Conservation (phyloP, 1,140 invertebrate species). For the Cecropterus lyciades region DNA sequence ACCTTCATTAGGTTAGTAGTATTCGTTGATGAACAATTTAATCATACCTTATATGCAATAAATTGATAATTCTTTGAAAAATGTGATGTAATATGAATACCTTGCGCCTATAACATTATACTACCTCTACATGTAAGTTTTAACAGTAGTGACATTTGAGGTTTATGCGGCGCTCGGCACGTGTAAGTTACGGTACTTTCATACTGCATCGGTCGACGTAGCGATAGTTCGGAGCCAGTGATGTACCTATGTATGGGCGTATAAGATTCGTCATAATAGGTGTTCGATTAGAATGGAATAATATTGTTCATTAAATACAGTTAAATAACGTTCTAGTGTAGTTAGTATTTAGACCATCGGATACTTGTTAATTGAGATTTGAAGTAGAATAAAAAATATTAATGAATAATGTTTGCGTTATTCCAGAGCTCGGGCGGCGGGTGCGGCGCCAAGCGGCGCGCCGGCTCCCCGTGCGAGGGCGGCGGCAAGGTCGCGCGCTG, state of each 20-base stretch:
- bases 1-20: neutral
- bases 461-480: constrained; percentile 73
- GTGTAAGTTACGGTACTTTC: constrained; percentile 57
- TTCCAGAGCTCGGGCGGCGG: constrained; percentile 82
- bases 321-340: neutral
- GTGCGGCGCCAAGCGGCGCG: constrained; percentile 81
- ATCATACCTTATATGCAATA: neutral
- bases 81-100: neutral
- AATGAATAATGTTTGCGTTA: constrained; percentile 19
- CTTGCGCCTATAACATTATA: neutral
- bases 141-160: constrained; percentile 35
- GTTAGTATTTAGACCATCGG: neutral
- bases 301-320: neutral
- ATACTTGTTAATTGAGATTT: neutral
- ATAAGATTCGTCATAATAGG: constrained; percentile 7
- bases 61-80: neutral
- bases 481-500: constrained; percentile 81
- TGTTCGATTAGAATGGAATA: neutral
- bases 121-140: constrained; percentile 25
- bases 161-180: constrained; percentile 39
- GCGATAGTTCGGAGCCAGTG: constrained; percentile 5
- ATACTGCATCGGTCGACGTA: constrained; percentile 37
- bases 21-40: neutral
- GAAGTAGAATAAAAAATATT: neutral
- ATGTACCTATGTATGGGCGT: constrained; percentile 8